phyloP scores from a whole-genome alignment of 2,797 vertebrate genomes.

The Diplodus sargus region DNA sequence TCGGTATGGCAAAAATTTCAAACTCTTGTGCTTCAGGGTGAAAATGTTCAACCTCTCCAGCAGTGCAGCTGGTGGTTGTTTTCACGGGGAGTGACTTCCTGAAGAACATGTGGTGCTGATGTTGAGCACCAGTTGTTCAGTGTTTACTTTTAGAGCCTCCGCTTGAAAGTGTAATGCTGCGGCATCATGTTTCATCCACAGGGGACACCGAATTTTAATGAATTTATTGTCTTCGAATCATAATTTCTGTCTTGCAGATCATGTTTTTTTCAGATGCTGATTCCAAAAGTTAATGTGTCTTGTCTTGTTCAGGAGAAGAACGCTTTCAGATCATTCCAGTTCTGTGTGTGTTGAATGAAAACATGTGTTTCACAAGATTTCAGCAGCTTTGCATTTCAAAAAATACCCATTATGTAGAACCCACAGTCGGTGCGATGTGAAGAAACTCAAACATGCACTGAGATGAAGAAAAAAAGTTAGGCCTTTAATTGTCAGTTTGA shows the following conservation, averaged over 20 bases:
- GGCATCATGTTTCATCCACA: neutral
- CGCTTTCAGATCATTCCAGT: neutral
- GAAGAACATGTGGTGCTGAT: too few relatives aligned
- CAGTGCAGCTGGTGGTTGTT: neutral
- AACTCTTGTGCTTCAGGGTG: neutral
- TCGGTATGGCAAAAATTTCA: neutral
- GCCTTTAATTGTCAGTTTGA: neutral
- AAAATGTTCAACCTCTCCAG: neutral
- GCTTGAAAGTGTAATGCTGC: neutral
- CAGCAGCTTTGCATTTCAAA: neutral
- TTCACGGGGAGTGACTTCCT: neutral
- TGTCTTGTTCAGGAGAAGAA: neutral
- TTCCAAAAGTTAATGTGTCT: neutral
- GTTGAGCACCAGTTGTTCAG: too few relatives aligned
- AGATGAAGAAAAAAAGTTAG: neutral
- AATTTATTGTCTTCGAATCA: neutral
- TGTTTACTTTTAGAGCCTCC: neutral
- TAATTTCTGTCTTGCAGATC: neutral
- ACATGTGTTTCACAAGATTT: neutral
- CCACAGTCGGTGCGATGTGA: neutral
- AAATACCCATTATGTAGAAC: neutral
- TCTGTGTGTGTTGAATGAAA: constrained; percentile 4
- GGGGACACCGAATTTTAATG: neutral
- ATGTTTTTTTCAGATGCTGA: too few relatives aligned
- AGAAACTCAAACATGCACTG: constrained; percentile 3